Evolutionary conservation across 64 coral and sea anemone species (phyloP).

Genomic region (Porites lutea): DNA sequence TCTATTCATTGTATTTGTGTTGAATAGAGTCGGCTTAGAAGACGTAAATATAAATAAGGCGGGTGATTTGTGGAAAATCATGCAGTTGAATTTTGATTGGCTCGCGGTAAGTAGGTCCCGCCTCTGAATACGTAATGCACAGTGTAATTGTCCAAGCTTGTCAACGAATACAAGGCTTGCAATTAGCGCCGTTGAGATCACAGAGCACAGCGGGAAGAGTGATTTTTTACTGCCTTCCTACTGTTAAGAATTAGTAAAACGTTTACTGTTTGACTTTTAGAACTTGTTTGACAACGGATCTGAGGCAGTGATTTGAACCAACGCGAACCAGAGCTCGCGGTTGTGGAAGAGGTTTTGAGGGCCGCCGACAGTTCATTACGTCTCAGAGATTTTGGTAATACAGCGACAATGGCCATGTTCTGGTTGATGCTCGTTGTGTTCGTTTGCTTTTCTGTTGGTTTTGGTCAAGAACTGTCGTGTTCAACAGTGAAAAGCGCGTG

Average conservation of each 20-base stretch:
- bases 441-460: conserved; percentile 19
- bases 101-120: conserved; percentile 2
- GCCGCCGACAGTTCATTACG: background rate
- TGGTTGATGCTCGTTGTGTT: conserved; percentile 6
- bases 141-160: conserved; percentile 28
- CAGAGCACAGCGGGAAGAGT: conserved; percentile 17
- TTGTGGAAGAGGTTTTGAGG: background rate
- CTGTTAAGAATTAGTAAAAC: conserved; percentile 58
- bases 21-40: background rate
- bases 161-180: conserved; percentile 35
- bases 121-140: conserved; percentile 33
- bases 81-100: conserved; percentile 21
- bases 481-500: conserved; percentile 24
- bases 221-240: conserved; percentile 45
- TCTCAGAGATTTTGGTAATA: background rate
- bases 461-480: conserved; percentile 35
- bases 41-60: conserved; percentile 33
- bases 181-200: conserved; percentile 30
- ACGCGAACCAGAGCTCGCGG: background rate
- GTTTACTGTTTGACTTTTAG: conserved; percentile 10
- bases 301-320: background rate
- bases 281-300: background rate
- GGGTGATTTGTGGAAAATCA: conserved; percentile 50
- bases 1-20: background rate
- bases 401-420: conserved; percentile 43